Conservation (phyloP, 2,888 invertebrate species). For the Hylaea fasciaria region DNA sequence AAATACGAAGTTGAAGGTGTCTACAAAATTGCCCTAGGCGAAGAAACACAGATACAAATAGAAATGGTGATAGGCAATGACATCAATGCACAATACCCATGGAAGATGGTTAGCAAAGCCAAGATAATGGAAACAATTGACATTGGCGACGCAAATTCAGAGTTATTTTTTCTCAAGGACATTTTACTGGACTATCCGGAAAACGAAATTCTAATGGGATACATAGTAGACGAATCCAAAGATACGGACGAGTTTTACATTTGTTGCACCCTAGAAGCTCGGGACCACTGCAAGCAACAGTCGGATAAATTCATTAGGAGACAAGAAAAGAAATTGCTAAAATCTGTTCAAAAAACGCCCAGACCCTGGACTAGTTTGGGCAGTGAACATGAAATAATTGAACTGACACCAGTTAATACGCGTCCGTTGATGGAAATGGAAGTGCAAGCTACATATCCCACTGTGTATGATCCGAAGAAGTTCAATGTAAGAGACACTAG, state of each 20-base stretch:
- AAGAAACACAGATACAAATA: slow-evolving; percentile 85
- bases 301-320: slow-evolving; percentile 82
- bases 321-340: slow-evolving; percentile 84
- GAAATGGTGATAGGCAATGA: slow-evolving; percentile 88
- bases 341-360: slow-evolving; percentile 84
- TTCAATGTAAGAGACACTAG: slow-evolving; percentile 83
- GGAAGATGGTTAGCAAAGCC: slow-evolving; percentile 87
- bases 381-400: slow-evolving; percentile 87
- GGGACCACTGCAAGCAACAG: slow-evolving; percentile 81
- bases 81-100: slow-evolving; percentile 89
- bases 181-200: slow-evolving; percentile 68
- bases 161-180: slow-evolving; percentile 69
- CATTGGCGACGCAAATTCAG: slow-evolving; percentile 79
- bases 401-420: slow-evolving; percentile 77
- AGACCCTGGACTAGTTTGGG: slow-evolving; percentile 86
- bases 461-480: slow-evolving; percentile 66
- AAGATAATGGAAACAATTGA: slow-evolving; percentile 87
- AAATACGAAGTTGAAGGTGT: slow-evolving; percentile 85
- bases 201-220: slow-evolving; percentile 86
- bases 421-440: slow-evolving; percentile 88
- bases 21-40: slow-evolving; percentile 78
- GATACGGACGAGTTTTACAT: slow-evolving; percentile 89
- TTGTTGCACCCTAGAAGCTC: slow-evolving; percentile 85
- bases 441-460: slow-evolving; percentile 87
- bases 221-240: slow-evolving; percentile 86